These are phyloP conservation scores for Scyliorhinus canicula DNA, from an alignment of 2,797 vertebrate species.

Conservation along the genomic window DNA sequence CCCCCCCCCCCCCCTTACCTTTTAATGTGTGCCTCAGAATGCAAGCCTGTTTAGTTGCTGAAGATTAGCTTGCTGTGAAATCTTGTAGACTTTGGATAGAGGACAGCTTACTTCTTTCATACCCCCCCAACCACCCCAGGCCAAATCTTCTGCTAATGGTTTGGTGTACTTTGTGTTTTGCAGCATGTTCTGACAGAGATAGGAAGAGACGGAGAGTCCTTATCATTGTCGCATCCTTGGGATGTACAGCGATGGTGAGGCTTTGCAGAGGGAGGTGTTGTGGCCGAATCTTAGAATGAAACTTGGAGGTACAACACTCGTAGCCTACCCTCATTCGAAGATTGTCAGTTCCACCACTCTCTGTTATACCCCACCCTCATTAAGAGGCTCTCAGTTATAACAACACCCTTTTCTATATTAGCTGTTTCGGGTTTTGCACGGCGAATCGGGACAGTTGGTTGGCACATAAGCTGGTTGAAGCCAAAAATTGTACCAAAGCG, in stretches of 20 bases:
- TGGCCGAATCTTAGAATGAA: neutral
- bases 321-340: neutral
- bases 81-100: conserved; percentile 18
- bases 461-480: neutral
- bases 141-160: neutral
- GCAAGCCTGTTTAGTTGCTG: conserved; percentile 14
- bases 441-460: neutral
- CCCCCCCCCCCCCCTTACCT: neutral
- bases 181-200: neutral
- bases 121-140: neutral
- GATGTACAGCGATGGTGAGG: neutral
- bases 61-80: conserved; percentile 15
- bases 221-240: neutral
- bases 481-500: neutral
- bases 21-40: conserved; percentile 15
- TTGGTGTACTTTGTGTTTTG: neutral
- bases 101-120: neutral
- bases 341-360: neutral
- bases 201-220: neutral
- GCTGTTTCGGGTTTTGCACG: neutral
- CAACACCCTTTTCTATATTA: neutral
- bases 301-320: neutral
- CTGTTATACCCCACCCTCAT: neutral
- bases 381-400: neutral
- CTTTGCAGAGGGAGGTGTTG: neutral